Conservation (phyloP, 1,140 invertebrate species). For the Samia ricini region DNA sequence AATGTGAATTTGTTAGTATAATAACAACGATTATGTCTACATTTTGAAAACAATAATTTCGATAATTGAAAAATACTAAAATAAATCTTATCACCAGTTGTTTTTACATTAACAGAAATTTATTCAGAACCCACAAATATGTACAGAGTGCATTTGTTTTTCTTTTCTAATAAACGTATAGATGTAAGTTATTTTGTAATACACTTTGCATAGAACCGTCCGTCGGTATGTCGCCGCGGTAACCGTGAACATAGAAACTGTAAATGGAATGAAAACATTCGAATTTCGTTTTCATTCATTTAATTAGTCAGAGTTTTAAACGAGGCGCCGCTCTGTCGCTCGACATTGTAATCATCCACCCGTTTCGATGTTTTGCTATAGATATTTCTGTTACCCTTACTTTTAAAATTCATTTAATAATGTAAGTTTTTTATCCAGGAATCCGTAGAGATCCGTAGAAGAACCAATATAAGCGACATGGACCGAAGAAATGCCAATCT, state of each 20-base stretch:
- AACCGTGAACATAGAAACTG: constrained; percentile 51
- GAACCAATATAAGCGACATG: too few relatives aligned
- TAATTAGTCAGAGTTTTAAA: constrained; percentile 70
- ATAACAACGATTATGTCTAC: too few relatives aligned
- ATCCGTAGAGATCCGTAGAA: too few relatives aligned
- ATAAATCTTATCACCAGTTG: not conserved
- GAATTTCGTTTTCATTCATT: constrained; percentile 73
- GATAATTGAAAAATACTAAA: not conserved
- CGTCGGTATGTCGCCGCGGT: constrained; percentile 20
- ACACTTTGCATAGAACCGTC: constrained; percentile 26
- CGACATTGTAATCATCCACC: constrained; percentile 41
- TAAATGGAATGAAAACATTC: constrained; percentile 73
- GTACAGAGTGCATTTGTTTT: not conserved
- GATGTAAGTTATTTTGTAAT: constrained; percentile 18
- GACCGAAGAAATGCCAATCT: too few relatives aligned
- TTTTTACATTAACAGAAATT: not conserved
- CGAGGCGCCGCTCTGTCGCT: constrained; percentile 57
- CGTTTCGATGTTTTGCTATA: constrained; percentile 43
- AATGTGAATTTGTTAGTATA: too few relatives aligned
- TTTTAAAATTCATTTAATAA: constrained; percentile 3
- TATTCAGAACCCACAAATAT: not conserved
- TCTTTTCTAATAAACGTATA: not conserved
- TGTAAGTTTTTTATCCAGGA: too few relatives aligned
- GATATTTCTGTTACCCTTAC: constrained; percentile 17
- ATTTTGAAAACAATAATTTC: too few relatives aligned